phyloP scores from a whole-genome alignment of 2,888 invertebrate species.

The Elgonia sp. region DNA sequence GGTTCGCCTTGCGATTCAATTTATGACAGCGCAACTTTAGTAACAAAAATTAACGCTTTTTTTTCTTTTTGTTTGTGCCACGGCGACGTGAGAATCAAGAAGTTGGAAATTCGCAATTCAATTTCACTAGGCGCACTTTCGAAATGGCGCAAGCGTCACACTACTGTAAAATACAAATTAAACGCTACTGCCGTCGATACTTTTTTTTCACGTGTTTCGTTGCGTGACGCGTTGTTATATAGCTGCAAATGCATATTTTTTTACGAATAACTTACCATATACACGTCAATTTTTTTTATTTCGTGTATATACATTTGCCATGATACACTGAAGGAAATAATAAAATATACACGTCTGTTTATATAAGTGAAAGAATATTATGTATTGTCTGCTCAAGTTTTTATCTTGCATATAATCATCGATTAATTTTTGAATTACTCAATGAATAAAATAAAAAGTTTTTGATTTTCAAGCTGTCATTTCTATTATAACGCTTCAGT shows the following conservation, averaged over 20 bases:
- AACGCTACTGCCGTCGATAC: slow-evolving; percentile 46
- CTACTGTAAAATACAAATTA: slow-evolving; percentile 48
- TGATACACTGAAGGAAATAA: too few relatives aligned
- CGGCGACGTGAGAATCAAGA: slow-evolving; percentile 28
- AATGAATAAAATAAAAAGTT: too few relatives aligned
- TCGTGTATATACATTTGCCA: too few relatives aligned
- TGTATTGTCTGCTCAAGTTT: too few relatives aligned
- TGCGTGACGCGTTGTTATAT: slow-evolving; percentile 73
- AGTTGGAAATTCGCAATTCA: slow-evolving; percentile 45
- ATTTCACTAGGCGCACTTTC: slow-evolving; percentile 55
- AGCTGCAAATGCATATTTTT: slow-evolving; percentile 17
- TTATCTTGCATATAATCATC: too few relatives aligned
- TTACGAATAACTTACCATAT: slow-evolving; percentile 22
- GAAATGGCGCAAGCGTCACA: slow-evolving; percentile 62
- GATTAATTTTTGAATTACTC: too few relatives aligned
- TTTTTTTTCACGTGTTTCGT: slow-evolving; percentile 79
- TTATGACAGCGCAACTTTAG: slow-evolving; percentile 28
- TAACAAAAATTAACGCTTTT: slow-evolving; percentile 51
- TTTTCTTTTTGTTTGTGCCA: slow-evolving; percentile 17
- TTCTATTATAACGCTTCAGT: too few relatives aligned
- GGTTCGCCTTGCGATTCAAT: slow-evolving; percentile 14
- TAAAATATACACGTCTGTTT: too few relatives aligned
- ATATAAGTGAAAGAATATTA: too few relatives aligned
- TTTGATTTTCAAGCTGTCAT: too few relatives aligned
- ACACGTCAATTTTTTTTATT: neutral